phyloP scores from a whole-genome alignment of 2,113 vertebrate genomes.

The Hyperopisus bebe region DNA sequence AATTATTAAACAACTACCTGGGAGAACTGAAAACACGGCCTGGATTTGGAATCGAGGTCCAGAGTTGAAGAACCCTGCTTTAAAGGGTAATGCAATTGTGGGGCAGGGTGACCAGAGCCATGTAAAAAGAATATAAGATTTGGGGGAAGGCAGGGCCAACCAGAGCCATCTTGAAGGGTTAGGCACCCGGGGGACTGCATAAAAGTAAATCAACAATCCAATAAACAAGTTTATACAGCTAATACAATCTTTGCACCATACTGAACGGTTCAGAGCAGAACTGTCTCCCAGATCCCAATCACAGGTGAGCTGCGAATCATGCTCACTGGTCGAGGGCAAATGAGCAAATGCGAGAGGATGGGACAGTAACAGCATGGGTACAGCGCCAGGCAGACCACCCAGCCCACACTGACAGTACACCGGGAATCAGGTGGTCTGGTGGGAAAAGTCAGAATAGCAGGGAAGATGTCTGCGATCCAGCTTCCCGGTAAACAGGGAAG shows the following conservation, averaged over 20 bases:
- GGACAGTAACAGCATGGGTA: neutral
- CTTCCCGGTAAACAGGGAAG: neutral
- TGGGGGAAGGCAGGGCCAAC: neutral
- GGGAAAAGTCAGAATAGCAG: neutral
- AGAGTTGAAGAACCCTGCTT: too few relatives aligned
- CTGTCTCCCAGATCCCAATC: neutral
- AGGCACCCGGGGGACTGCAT: neutral
- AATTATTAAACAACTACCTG: too few relatives aligned
- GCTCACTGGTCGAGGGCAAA: neutral
- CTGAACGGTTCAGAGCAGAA: neutral
- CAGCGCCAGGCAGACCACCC: neutral
- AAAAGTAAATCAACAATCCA: neutral
- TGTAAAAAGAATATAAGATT: neutral
- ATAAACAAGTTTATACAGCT: neutral
- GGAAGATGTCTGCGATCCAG: neutral
- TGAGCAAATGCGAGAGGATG: neutral
- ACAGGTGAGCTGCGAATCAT: neutral
- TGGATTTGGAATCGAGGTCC: too few relatives aligned
- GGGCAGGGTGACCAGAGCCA: neutral
- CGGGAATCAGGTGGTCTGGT: neutral
- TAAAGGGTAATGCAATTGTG: neutral
- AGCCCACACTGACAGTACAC: neutral
- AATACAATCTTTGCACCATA: neutral
- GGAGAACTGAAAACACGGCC: too few relatives aligned
- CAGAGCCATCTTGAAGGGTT: neutral